phyloP scores from a whole-genome alignment of 2,888 invertebrate genomes.

The Julus scanicus region DNA sequence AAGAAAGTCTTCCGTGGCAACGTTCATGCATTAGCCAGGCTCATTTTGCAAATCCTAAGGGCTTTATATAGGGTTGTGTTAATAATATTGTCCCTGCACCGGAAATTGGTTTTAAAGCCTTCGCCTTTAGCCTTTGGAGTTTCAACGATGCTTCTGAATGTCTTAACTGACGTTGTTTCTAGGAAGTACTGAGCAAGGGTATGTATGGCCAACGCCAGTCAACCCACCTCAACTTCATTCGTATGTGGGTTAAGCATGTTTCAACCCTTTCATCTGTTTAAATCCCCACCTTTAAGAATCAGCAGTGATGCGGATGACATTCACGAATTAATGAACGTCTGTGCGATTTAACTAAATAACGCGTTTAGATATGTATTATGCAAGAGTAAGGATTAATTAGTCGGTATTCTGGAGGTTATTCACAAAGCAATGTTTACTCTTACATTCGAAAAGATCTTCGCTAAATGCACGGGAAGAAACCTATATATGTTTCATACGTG shows the following conservation, averaged over 20 bases:
- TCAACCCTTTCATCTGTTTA: neutral
- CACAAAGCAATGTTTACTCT: neutral
- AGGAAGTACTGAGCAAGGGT: neutral
- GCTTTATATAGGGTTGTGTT: neutral
- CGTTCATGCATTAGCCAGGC: neutral
- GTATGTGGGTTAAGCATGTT: neutral
- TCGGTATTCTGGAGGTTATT: neutral
- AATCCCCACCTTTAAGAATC: neutral
- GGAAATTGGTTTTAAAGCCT: conserved; percentile 44
- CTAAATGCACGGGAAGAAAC: neutral
- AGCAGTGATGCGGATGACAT: neutral
- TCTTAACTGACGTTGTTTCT: neutral
- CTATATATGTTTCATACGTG: neutral
- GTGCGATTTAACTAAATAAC: neutral
- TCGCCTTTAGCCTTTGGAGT: neutral
- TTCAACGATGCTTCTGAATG: neutral
- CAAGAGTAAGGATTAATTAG: neutral
- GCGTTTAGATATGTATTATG: neutral
- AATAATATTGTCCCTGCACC: neutral
- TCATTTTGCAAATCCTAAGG: neutral
- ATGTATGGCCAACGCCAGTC: neutral
- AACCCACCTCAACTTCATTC: neutral
- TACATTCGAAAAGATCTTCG: neutral
- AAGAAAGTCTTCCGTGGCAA: neutral
- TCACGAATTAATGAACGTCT: neutral